phyloP scores from a whole-genome alignment of 2,797 vertebrate genomes.

The Lepidocolaptes lacrymiger region DNA sequence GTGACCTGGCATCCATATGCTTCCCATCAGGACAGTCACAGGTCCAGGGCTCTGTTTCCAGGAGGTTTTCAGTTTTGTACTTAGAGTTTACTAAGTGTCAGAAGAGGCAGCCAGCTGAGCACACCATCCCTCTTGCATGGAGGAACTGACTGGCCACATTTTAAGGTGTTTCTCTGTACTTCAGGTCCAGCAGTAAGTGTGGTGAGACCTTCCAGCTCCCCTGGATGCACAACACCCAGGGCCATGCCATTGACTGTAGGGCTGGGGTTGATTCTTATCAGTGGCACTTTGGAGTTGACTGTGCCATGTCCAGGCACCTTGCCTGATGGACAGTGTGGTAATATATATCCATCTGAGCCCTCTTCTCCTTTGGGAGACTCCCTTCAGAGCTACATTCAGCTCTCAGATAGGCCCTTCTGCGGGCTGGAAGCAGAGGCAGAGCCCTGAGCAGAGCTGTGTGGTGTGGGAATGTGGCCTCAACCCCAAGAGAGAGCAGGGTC shows the following conservation, averaged over 20 bases:
- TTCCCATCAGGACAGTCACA: rapidly evolving
- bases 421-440: not conserved
- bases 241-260: not conserved
- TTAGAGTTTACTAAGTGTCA: not conserved
- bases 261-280: not conserved
- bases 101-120: not conserved
- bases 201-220: not conserved
- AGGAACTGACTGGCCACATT: not conserved
- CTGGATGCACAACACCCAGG: rapidly evolving
- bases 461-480: not conserved
- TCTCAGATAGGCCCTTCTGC: not conserved
- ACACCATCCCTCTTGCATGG: not conserved
- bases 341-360: not conserved
- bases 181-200: not conserved
- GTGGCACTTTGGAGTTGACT: not conserved
- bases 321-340: not conserved
- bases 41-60: not conserved
- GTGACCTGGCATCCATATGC: not conserved
- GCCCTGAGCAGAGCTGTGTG: not conserved
- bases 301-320: not conserved
- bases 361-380: not conserved
- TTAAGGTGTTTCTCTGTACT: not conserved
- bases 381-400: not conserved
- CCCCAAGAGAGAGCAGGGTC: not conserved
- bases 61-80: not conserved